These are phyloP conservation scores for Alectura lathami DNA, from an alignment of 2,113 vertebrate species.

Conservation along the genomic window DNA sequence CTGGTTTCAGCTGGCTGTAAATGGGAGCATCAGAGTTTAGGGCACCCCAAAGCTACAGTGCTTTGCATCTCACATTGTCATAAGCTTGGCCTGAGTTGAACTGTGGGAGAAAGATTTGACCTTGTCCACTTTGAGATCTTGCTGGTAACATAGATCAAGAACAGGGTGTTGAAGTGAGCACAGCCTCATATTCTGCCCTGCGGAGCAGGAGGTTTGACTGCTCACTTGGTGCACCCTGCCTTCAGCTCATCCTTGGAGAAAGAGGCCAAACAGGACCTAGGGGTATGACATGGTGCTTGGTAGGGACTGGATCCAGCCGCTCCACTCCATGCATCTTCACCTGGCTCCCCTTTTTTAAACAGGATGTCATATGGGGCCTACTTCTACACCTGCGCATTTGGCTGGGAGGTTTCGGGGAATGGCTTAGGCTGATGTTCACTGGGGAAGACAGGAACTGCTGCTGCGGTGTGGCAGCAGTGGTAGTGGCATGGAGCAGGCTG, in stretches of 20 bases:
- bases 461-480: neutral
- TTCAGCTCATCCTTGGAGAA: neutral
- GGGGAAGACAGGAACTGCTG: neutral
- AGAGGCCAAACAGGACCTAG: neutral
- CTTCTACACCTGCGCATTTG: neutral
- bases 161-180: neutral
- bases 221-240: neutral
- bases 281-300: neutral
- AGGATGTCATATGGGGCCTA: neutral
- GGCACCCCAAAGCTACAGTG: fast-evolving
- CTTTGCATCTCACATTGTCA: neutral
- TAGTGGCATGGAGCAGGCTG: neutral
- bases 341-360: neutral
- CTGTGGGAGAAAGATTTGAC: neutral
- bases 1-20: fast-evolving
- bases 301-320: neutral
- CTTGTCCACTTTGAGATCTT: neutral
- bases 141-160: neutral
- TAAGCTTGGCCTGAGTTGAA: neutral
- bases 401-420: neutral
- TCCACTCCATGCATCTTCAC: neutral
- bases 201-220: neutral
- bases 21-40: neutral
- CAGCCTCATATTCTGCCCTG: neutral
- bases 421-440: neutral